Evolutionary conservation across 2,113 vertebrate genomes (phyloP), one percentile per base, ranked within the genome.

Genomic region (Vulpes vulpes): DNA sequence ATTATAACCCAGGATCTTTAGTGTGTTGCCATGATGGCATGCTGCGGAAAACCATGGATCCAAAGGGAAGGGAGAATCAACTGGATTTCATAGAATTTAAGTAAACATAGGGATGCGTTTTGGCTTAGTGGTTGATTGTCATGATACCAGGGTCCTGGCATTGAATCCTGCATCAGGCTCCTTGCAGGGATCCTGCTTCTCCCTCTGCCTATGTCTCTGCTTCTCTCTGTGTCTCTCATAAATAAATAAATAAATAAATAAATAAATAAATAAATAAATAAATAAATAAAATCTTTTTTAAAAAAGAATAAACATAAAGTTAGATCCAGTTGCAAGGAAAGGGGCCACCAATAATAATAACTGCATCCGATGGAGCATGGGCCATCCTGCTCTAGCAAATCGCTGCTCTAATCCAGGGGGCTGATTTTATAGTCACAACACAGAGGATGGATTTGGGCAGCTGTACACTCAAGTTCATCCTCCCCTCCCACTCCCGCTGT

Each of bases 391-490:
- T 51, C 20, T 76, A n/a, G 51, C 16, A 51, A 27, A 11, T 0
- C 8, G 25, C 6, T 19, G 16, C 22, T 64, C 1, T 57, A 35
- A 1, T 57, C 55, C 11, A 6, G 81, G 6, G 71, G n/a, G 2
- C 2, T 1, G 17, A 11, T 22, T 2, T 14, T 10, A 1, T 2
- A 3, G 12, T 23, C 82, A 15, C 3, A 49, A 55, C 38, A 38
- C 5, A 62, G 55, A 38, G n/a, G 19, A 55, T 20, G 15, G 23
- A 19, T 15, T 11, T 10, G 2, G 55, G 32, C 17, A 62, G 25
- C 38, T 22, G 1, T 0, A 0, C 6, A 10, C 17, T 16, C 14
- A 1, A 30, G 43, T 23, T 38, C 35, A 0, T 16, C 30, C 57
- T 35, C 60, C 53, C n/a, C 11, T 53, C 32, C 38, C 20, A 9